These are phyloP conservation scores for Pluvianellus socialis DNA, from an alignment of 2,113 vertebrate genomes.

Conservation along the genomic window DNA sequence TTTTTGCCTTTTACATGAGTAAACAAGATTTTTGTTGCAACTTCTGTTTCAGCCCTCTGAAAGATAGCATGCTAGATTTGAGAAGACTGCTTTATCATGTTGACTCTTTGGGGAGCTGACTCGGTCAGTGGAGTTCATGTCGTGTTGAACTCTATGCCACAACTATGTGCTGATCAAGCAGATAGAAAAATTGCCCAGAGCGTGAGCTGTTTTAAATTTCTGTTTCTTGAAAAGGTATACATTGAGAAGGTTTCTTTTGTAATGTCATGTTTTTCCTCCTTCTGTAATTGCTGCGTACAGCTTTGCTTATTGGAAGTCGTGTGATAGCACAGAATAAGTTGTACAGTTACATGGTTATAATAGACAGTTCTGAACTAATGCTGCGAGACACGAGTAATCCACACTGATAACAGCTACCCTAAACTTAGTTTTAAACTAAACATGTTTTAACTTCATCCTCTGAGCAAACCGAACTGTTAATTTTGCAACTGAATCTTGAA, in stretches of 20 bases:
- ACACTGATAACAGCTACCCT: slow-evolving; percentile 51
- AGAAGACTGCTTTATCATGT: neutral
- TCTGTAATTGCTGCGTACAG: neutral
- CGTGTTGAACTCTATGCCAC: neutral
- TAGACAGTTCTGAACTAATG: neutral
- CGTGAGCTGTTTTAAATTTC: neutral
- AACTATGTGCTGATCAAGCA: neutral
- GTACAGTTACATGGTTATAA: neutral
- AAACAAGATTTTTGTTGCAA: neutral
- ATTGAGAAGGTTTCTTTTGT: neutral
- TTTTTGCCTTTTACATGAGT: neutral
- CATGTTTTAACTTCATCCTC: slow-evolving; percentile 33
- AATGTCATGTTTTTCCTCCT: neutral
- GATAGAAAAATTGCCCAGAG: neutral
- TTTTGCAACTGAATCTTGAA: slow-evolving; percentile 62
- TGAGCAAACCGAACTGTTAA: slow-evolving; percentile 59
- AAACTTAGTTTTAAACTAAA: slow-evolving; percentile 48
- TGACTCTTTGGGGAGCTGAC: neutral
- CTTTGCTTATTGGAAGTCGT: neutral
- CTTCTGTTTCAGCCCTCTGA: neutral
- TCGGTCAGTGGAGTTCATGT: neutral
- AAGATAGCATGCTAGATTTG: neutral
- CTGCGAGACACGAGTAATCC: neutral
- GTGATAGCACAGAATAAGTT: neutral
- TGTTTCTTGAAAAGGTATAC: neutral